phyloP scores from a whole-genome alignment of 1,140 invertebrate species.

The Drosophila mayri region DNA sequence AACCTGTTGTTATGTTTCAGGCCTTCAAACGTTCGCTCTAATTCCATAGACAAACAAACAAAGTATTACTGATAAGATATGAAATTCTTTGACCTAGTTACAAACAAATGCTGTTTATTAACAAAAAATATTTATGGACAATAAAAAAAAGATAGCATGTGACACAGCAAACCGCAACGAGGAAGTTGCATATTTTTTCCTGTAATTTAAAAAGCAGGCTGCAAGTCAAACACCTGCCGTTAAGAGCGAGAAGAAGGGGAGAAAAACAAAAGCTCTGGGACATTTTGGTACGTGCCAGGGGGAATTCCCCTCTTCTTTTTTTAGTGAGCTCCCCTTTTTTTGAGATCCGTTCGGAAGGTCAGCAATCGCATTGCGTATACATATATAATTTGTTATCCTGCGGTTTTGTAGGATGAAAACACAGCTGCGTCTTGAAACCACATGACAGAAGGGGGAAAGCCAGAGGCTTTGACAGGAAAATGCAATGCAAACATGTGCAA shows the following conservation, averaged over 20 bases:
- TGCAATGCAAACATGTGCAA: conserved; percentile 64
- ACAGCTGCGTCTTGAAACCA: conserved; percentile 54
- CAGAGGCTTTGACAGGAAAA: conserved; percentile 34
- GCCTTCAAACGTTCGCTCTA: conserved; percentile 37
- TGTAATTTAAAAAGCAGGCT: conserved; percentile 38
- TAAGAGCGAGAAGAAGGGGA: conserved; percentile 1
- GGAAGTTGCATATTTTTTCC: conserved; percentile 44
- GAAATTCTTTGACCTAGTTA: conserved; percentile 61
- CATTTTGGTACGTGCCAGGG: conserved; percentile 54
- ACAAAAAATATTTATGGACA: conserved; percentile 1
- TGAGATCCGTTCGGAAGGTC: conserved; percentile 32
- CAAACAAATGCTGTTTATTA: conserved; percentile 31
- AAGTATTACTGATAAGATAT: conserved; percentile 61
- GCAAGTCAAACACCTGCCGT: conserved; percentile 75
- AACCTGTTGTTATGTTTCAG: conserved; percentile 51
- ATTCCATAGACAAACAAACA: conserved; percentile 22
- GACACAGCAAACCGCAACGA: conserved; percentile 54
- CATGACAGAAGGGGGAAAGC: conserved; percentile 1
- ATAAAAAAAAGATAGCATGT: conserved; percentile 38
- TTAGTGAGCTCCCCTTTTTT: conserved; percentile 21
- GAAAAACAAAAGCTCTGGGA: conserved; percentile 16
- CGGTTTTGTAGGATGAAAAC: conserved; percentile 45
- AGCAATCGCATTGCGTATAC: conserved; percentile 46
- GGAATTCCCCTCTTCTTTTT: conserved; percentile 15
- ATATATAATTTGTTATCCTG: conserved; percentile 49